phyloP scores from a whole-genome alignment of 2,888 invertebrate genomes.

The Sminthurides aquaticus region DNA sequence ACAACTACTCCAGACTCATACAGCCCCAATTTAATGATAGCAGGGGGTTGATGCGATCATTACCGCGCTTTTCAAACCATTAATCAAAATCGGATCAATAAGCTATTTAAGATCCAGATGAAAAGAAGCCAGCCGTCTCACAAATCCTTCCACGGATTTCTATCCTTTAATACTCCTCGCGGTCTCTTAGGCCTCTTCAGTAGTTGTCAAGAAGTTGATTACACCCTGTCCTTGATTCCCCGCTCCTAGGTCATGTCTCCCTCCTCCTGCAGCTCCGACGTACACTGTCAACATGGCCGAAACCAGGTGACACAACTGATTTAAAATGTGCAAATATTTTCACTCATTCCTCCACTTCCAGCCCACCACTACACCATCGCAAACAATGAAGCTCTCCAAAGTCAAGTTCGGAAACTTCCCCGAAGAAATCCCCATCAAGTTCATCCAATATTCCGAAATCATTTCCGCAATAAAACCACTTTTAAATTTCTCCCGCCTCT shows the following conservation, averaged over 20 bases:
- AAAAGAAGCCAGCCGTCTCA: background rate
- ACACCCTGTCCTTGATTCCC: background rate
- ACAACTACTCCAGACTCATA: background rate
- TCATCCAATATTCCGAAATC: slow-evolving; percentile 38
- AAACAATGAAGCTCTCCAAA: slow-evolving; percentile 8
- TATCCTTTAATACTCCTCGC: background rate
- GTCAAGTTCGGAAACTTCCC: slow-evolving; percentile 26
- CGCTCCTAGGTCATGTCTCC: background rate
- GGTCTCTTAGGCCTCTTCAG: background rate
- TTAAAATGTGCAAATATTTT: too few relatives aligned
- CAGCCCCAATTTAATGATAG: background rate
- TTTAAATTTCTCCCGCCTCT: slow-evolving; percentile 32
- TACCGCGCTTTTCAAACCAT: background rate
- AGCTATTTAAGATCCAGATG: background rate
- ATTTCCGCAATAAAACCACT: slow-evolving; percentile 37
- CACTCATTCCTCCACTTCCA: background rate
- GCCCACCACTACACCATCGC: background rate
- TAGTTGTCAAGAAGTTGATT: background rate
- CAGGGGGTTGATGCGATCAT: background rate
- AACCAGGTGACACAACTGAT: too few relatives aligned
- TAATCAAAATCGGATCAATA: background rate
- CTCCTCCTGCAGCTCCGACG: background rate
- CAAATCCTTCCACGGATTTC: background rate
- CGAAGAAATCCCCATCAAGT: slow-evolving; percentile 39
- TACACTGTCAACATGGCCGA: too few relatives aligned